Evolutionary conservation across 2,888 invertebrate species (phyloP).

Genomic region (Oxycera nigricornis): DNA sequence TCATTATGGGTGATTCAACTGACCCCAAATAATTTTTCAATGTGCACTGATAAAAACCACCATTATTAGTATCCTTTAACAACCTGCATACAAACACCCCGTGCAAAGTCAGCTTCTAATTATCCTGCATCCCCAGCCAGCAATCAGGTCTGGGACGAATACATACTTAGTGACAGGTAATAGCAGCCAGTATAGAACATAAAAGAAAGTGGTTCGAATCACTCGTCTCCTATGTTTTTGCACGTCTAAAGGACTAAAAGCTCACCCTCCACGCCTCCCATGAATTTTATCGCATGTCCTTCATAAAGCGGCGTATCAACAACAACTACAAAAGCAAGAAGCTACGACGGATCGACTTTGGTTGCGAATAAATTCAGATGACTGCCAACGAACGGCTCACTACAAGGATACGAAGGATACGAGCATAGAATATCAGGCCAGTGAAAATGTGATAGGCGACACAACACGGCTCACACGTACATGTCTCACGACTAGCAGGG

Average conservation of each 20-base stretch:
- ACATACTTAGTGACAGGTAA: background rate
- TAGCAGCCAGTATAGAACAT: background rate
- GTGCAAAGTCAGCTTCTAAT: background rate
- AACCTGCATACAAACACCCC: no score
- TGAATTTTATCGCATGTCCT: slow-evolving; percentile 3
- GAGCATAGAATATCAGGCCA: background rate
- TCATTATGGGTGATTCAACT: no score
- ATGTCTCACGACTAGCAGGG: background rate
- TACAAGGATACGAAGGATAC: slow-evolving; percentile 15
- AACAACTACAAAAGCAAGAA: slow-evolving; percentile 18
- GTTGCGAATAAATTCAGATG: slow-evolving; percentile 14
- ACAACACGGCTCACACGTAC: background rate
- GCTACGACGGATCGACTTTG: slow-evolving; percentile 14
- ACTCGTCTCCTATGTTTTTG: background rate
- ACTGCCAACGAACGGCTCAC: slow-evolving; percentile 10
- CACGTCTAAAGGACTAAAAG: slow-evolving; percentile 12
- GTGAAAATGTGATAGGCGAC: background rate
- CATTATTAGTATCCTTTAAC: no score
- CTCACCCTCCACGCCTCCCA: slow-evolving; percentile 7
- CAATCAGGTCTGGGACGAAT: background rate
- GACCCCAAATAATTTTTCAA: background rate
- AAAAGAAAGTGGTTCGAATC: slow-evolving; percentile 14
- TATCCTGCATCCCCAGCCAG: background rate
- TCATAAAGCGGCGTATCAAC: slow-evolving; percentile 6
- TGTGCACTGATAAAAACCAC: no score